Base-by-base conservation (phyloP, 2,113 vertebrate genomes). In the Xiphophorus couchianus region DNA sequence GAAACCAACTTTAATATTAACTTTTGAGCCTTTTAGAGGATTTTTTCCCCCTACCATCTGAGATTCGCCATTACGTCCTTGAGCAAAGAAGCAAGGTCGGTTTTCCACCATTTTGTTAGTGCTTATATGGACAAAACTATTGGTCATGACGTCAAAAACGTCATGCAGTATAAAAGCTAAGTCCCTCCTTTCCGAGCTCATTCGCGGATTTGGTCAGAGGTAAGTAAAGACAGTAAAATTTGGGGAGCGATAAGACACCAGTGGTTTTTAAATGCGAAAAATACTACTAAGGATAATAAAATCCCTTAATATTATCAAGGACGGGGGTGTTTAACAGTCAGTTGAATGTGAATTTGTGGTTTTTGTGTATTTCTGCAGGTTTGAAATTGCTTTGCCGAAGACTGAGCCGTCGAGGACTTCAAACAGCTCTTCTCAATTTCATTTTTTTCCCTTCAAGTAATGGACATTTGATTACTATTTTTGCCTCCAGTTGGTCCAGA, bases 401-500 rank as follows among this genome's bases (percentile, higher is more conserved):
- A 93, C 90, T 86, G 84, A 86, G 27, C 80, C 91, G 84, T 86
- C 93, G 92, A 93, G 95, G 95, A 95, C 93, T 92, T 94, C 88
- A 90, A 95, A 92, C 92, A 93, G 68, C 91, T 89, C 90, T 89
- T 69, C 87, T 92, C 89, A 89, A 89, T 92, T 90, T 88, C 81
- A 87, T 86, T 80, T 91, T 93, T 94, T 93, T 94, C 37, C 94
- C 93, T 93, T 95, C 94, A 94, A 94, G 92, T 95, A 95, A 94
- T 88, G 95, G 95, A 95, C 95, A 95, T 95, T 94, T 93, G 93
- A 92, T 93, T 94, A 90, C 94, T 93, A 90, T 92, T 94, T 94
- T 94, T 92, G 93, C 86, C 93, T 94, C 91, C 90, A 92, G 92
- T 91, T 93, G 88, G 91, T 94, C 91, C 90, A 69, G 93, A 94